Conservation (phyloP, 2,888 invertebrate species). For the Eupithecia centaureata region DNA sequence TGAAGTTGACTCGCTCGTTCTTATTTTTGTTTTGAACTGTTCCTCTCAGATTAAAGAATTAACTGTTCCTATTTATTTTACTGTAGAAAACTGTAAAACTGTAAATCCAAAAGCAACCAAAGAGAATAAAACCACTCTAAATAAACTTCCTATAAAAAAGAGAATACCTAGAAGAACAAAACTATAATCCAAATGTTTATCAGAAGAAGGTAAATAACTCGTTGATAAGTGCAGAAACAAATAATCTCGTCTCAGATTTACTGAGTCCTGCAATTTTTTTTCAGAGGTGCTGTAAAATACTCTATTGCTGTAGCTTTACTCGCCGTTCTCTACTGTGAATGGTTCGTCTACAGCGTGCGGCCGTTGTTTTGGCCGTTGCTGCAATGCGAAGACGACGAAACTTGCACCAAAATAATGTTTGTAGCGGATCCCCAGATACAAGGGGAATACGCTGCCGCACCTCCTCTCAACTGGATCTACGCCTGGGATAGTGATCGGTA, state of each 20-base stretch:
- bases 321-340: conserved; percentile 82
- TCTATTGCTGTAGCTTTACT: conserved; percentile 55
- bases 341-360: conserved; percentile 76
- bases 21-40: no score
- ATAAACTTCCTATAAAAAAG: no score
- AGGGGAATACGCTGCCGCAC: conserved; percentile 89
- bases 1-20: no score
- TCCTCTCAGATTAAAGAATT: no score
- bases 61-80: no score
- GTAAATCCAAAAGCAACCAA: neutral
- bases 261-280: conserved; percentile 1
- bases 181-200: conserved; percentile 53
- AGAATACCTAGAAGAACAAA: neutral
- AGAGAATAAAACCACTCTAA: no score
- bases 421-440: conserved; percentile 97
- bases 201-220: conserved; percentile 55
- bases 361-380: conserved; percentile 72
- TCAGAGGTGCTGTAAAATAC: conserved; percentile 67
- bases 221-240: neutral
- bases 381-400: conserved; percentile 70
- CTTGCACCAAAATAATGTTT: conserved; percentile 86
- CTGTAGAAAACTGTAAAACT: no score
- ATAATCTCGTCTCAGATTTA: neutral
- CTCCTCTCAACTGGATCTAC: conserved; percentile 87
- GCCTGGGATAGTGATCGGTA: conserved; percentile 96